phyloP scores from a whole-genome alignment of 1,140 invertebrate genomes.

The Lepidurus arcticus region DNA sequence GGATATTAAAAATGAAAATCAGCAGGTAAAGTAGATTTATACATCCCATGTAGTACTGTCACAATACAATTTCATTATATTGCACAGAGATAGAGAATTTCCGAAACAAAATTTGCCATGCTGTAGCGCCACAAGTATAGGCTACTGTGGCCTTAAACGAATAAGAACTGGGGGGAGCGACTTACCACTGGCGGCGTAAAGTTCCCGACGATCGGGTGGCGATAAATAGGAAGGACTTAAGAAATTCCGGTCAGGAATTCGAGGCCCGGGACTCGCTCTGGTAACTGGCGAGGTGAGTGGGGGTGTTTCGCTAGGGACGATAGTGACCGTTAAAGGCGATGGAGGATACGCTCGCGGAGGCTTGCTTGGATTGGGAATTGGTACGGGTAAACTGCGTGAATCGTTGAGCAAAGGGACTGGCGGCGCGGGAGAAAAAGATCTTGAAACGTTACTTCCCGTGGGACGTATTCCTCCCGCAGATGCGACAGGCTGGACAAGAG shows the following conservation, averaged over 20 bases:
- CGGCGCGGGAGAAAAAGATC: slow-evolving; percentile 36
- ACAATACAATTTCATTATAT: too few relatives aligned
- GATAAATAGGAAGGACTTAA: slow-evolving; percentile 32
- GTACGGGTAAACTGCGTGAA: slow-evolving; percentile 38
- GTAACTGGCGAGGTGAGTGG: slow-evolving; percentile 2
- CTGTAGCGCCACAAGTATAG: too few relatives aligned
- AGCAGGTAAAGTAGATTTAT: too few relatives aligned
- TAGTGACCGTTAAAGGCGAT: slow-evolving; percentile 19
- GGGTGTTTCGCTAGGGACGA: slow-evolving; percentile 1
- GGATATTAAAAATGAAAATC: too few relatives aligned
- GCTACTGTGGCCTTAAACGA: not conserved
- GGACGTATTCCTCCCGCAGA: slow-evolving; percentile 15
- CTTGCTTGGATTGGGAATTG: slow-evolving; percentile 28
- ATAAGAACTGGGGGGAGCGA: slow-evolving; percentile 26
- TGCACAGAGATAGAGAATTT: too few relatives aligned
- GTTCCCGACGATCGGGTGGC: slow-evolving; percentile 32
- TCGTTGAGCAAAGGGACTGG: slow-evolving; percentile 38
- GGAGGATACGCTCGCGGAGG: slow-evolving; percentile 36
- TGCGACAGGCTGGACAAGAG: slow-evolving; percentile 24
- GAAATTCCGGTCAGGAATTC: slow-evolving; percentile 14
- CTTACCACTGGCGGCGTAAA: slow-evolving; percentile 38
- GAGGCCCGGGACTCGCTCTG: not conserved
- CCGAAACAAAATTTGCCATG: too few relatives aligned
- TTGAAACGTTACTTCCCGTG: slow-evolving; percentile 3
- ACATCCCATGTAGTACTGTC: too few relatives aligned